These are phyloP conservation scores for Trochalopteron elliotii DNA, from an alignment of 2,113 vertebrate species.

Conservation along the genomic window DNA sequence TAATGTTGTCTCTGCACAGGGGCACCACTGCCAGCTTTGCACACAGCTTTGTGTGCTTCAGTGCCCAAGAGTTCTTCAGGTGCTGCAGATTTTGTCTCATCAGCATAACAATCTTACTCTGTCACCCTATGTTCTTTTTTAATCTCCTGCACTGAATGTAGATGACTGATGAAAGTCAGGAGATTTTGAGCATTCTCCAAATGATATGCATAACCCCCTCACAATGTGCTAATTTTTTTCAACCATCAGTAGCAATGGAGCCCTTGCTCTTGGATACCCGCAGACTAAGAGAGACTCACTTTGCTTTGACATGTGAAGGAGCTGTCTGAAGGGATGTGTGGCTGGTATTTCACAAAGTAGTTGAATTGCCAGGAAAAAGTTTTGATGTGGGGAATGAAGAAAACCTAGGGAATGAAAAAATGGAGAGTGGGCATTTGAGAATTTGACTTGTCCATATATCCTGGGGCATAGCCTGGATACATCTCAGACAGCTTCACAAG, in stretches of 20 bases:
- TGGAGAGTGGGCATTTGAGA: not conserved
- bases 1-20: not conserved
- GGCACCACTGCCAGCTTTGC: not conserved
- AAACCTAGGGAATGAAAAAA: not conserved
- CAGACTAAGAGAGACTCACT: not conserved
- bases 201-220: not conserved
- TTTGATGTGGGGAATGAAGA: not conserved
- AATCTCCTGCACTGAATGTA: not conserved
- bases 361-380: not conserved
- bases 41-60: not conserved
- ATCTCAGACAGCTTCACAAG: not conserved
- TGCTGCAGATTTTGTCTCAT: not conserved
- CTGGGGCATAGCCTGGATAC: not conserved
- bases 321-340: not conserved
- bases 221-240: not conserved
- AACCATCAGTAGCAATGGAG: not conserved
- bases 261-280: not conserved
- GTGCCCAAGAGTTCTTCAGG: not conserved
- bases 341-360: not conserved
- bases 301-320: not conserved
- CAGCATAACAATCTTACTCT: not conserved
- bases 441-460: not conserved
- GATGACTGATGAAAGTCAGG: not conserved
- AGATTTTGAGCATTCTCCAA: not conserved
- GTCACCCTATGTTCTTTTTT: not conserved